Conservation (phyloP, 2,797 vertebrate species). For the Hipposideros larvatus region DNA sequence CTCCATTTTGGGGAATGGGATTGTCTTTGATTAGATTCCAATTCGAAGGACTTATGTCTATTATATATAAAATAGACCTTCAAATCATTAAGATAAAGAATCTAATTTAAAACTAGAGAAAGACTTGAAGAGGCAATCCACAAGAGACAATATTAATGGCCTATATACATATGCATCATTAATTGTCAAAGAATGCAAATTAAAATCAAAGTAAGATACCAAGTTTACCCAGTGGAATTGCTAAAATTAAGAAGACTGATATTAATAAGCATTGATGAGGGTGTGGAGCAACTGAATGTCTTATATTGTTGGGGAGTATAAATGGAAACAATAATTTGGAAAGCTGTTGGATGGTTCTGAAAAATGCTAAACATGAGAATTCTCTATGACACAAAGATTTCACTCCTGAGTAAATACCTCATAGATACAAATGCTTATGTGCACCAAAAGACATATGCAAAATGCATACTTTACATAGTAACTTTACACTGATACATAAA, state of each 20-base stretch:
- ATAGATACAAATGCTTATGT: not conserved
- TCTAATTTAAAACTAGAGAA: not conserved
- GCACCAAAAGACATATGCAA: not conserved
- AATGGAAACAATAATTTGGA: not conserved
- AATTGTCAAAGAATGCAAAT: not conserved
- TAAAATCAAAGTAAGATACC: not conserved
- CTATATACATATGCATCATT: not conserved
- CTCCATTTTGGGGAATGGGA: not conserved
- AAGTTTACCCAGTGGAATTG: not conserved
- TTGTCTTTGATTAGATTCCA: not conserved
- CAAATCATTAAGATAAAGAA: not conserved
- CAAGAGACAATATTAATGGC: not conserved
- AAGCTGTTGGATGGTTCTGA: not conserved
- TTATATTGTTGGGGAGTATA: not conserved
- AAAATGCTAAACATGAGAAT: not conserved
- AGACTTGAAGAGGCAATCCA: not conserved
- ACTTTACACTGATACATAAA: not conserved
- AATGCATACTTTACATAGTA: not conserved
- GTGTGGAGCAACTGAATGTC: not conserved
- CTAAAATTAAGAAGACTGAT: not conserved
- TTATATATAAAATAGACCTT: not conserved
- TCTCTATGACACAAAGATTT: not conserved
- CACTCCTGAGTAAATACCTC: not conserved
- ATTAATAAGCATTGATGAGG: not conserved
- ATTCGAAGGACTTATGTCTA: not conserved